Percentiles rank a stretch among this genome's conserved stretches.
Evolutionary conservation across 2,797 vertebrate genomes (phyloP).

Genomic region (Hipposideros larvatus): DNA sequence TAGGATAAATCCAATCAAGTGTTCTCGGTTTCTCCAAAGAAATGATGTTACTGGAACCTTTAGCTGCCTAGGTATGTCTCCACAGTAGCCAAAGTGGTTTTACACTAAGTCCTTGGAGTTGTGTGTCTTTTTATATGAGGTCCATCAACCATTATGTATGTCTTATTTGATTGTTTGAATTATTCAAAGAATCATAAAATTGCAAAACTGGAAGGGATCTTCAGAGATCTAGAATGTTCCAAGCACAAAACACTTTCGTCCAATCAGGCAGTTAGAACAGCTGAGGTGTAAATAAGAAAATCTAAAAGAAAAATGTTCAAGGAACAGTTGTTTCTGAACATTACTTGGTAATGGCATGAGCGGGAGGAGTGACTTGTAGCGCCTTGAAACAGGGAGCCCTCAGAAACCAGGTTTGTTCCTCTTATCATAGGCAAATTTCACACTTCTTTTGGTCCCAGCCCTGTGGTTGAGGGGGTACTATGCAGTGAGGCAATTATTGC

Average conservation of each 20-base stretch:
- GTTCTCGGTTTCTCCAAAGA: background rate
- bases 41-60: background rate
- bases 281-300: background rate
- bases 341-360: background rate
- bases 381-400: background rate
- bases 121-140: slow-evolving; percentile 35
- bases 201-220: slow-evolving; percentile 57
- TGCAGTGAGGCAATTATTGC: background rate
- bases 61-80: background rate
- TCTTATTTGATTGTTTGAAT: slow-evolving; percentile 47
- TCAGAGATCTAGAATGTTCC: slow-evolving; percentile 26
- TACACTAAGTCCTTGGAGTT: slow-evolving; percentile 26
- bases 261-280: background rate
- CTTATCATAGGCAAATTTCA: accelerated
- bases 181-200: slow-evolving; percentile 58
- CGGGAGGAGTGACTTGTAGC: background rate
- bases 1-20: background rate
- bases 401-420: background rate
- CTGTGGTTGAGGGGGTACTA: background rate
- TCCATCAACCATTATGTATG: background rate
- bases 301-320: background rate
- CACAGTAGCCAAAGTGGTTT: background rate
- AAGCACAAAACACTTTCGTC: background rate
- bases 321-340: background rate
- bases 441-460: background rate